Evolutionary conservation across 37 sponge, comb jelly and placozoan genomes (phyloP).

Genomic region (Axinella damicornis): DNA sequence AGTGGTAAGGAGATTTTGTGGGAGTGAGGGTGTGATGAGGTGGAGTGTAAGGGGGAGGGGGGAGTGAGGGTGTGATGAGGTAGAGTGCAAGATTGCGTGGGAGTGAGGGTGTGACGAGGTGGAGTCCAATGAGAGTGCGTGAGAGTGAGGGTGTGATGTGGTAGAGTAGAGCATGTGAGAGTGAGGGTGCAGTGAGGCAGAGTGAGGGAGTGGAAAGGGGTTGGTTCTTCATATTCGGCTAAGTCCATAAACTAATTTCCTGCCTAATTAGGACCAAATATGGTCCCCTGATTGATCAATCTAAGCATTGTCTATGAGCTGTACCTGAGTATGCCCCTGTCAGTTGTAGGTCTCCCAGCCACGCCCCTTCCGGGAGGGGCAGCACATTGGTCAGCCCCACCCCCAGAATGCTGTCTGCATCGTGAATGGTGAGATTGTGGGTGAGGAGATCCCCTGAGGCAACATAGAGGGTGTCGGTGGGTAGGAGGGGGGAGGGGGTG

Average conservation of each 20-base stretch:
- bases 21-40: background rate
- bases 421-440: constrained; percentile 27
- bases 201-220: too few relatives aligned
- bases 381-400: constrained; percentile 1
- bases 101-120: background rate
- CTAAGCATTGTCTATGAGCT: background rate
- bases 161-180: too few relatives aligned
- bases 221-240: too few relatives aligned
- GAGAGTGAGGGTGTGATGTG: too few relatives aligned
- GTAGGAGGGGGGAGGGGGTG: constrained; percentile 6
- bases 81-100: too few relatives aligned
- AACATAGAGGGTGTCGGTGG: constrained; percentile 14
- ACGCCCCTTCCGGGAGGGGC: constrained; percentile 31
- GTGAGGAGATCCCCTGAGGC: constrained; percentile 4
- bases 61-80: too few relatives aligned
- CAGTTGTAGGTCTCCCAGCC: constrained; percentile 4
- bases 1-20: too few relatives aligned
- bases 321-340: background rate
- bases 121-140: background rate
- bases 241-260: too few relatives aligned
- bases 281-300: too few relatives aligned
- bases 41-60: background rate
- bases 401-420: constrained; percentile 15
- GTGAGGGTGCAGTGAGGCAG: background rate
- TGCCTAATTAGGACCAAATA: too few relatives aligned